These are phyloP conservation scores for Calyptomena viridis DNA, from an alignment of 2,113 vertebrate genomes.

Conservation along the genomic window DNA sequence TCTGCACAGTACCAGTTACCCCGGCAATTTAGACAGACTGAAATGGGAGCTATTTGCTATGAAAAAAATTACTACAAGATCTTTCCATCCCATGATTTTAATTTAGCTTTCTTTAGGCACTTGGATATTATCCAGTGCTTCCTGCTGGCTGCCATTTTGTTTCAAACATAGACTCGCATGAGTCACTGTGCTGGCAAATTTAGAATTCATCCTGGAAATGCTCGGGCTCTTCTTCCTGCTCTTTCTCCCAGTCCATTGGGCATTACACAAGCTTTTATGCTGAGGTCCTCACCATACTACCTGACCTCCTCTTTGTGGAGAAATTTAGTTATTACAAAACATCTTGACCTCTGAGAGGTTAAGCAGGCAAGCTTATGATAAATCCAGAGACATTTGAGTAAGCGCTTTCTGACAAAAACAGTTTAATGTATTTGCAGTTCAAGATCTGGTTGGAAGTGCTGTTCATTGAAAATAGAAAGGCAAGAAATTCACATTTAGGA, in stretches of 20 bases:
- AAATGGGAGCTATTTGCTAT: not conserved
- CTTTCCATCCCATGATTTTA: not conserved
- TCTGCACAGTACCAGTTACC: not conserved
- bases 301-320: not conserved
- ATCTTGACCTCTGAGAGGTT: not conserved
- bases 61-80: not conserved
- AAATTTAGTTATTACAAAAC: not conserved
- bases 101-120: not conserved
- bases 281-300: not conserved
- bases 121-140: not conserved
- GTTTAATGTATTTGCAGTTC: not conserved
- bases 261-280: not conserved
- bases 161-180: not conserved
- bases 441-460: not conserved
- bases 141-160: not conserved
- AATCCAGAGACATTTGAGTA: not conserved
- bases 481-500: not conserved
- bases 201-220: not conserved
- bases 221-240: not conserved
- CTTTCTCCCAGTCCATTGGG: not conserved
- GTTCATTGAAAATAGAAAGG: not conserved
- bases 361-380: not conserved
- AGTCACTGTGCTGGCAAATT: not conserved
- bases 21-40: not conserved
- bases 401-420: not conserved